Conservation (phyloP, 1,140 invertebrate species). For the Diorhabda sublineata region DNA sequence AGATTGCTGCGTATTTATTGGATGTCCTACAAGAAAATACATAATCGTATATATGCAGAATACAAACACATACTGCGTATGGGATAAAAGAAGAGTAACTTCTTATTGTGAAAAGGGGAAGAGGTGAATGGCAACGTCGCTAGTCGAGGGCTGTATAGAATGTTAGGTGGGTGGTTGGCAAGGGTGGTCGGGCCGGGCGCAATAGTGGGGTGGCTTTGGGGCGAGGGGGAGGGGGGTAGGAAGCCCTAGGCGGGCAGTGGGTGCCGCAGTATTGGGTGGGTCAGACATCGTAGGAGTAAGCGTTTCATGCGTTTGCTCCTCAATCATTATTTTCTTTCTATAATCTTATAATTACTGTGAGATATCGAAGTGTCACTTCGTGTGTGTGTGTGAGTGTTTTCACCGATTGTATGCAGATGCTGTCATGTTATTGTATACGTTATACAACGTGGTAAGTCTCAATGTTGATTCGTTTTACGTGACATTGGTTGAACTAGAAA, state of each 20-base stretch:
- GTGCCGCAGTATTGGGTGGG: slow-evolving; percentile 48
- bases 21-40: too few species aligned
- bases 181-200: slow-evolving; percentile 36
- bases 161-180: slow-evolving; percentile 34
- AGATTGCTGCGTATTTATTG: too few species aligned
- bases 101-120: slow-evolving; percentile 2
- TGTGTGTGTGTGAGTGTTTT: not conserved
- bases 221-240: slow-evolving; percentile 38
- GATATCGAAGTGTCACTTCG: not conserved
- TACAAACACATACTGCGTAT: too few species aligned
- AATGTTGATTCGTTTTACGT: slow-evolving; percentile 9
- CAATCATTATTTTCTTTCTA: slow-evolving; percentile 15
- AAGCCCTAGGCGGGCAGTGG: slow-evolving; percentile 46
- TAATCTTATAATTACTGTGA: slow-evolving; percentile 7
- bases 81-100: not conserved
- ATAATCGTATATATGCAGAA: too few species aligned
- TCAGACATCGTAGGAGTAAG: slow-evolving; percentile 43
- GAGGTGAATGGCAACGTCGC: slow-evolving; percentile 20
- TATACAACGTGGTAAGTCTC: slow-evolving; percentile 20
- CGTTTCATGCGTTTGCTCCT: slow-evolving; percentile 33
- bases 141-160: slow-evolving; percentile 29
- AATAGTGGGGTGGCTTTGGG: slow-evolving; percentile 35
- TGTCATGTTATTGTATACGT: slow-evolving; percentile 13
- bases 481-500: slow-evolving; percentile 12
- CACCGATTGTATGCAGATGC: slow-evolving; percentile 4